Evolutionary conservation across 2,797 vertebrate species (phyloP).

Genomic region (Stomatorhinus walkeri): DNA sequence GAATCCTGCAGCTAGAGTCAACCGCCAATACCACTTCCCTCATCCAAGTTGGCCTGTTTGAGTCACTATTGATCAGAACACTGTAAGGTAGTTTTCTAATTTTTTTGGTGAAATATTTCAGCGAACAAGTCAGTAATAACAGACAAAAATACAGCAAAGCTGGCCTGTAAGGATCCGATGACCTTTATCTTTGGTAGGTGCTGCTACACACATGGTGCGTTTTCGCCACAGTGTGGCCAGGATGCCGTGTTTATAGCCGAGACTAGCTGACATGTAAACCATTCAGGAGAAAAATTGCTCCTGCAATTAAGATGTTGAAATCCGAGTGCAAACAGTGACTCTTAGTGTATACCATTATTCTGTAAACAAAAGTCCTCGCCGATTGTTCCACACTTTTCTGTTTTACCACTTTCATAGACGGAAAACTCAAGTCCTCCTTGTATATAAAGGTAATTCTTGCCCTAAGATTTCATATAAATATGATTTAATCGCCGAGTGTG

Average conservation of each 20-base stretch:
- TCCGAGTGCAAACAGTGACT: conserved; percentile 50
- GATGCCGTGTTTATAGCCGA: conserved; percentile 46
- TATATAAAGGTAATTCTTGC: conserved; percentile 53
- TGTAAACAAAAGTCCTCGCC: conserved; percentile 44
- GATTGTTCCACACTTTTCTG: conserved; percentile 23
- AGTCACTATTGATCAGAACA: not conserved
- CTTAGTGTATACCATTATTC: conserved; percentile 38
- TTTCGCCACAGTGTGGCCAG: conserved; percentile 31
- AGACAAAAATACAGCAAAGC: not conserved
- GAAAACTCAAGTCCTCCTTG: conserved; percentile 30
- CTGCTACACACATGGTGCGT: conserved; percentile 43
- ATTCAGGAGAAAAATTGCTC: conserved; percentile 45
- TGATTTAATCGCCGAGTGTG: conserved; percentile 50
- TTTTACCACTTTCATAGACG: conserved; percentile 25
- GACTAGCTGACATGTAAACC: conserved; percentile 51
- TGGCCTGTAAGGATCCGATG: conserved; percentile 20
- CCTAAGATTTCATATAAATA: conserved; percentile 53
- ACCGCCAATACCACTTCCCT: not conserved
- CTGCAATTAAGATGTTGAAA: conserved; percentile 55
- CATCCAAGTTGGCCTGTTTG: not conserved
- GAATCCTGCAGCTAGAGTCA: not conserved
- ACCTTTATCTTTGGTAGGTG: conserved; percentile 44
- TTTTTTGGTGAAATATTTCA: not conserved
- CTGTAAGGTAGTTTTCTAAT: not conserved
- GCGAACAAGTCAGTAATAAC: not conserved